Percentiles rank a stretch among this genome's conserved stretches.
These are phyloP conservation scores for Micromys minutus DNA, from an alignment of 2,113 vertebrate species.

Conservation along the genomic window DNA sequence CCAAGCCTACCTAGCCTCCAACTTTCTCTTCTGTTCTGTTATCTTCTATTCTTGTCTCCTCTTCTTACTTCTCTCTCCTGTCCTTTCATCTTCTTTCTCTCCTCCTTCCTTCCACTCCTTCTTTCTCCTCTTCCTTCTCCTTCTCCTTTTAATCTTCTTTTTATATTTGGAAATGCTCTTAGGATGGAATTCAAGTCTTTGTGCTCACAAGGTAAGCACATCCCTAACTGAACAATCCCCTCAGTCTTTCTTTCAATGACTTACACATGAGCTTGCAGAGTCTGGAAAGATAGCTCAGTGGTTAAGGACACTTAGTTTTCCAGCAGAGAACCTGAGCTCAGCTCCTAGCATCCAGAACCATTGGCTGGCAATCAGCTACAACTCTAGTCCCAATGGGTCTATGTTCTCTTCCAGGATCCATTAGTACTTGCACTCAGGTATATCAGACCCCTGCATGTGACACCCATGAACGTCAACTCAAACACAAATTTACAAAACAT, in stretches of 20 bases:
- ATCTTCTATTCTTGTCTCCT: not conserved
- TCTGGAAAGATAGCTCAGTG: not conserved
- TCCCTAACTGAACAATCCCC: not conserved
- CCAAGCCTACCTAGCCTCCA: not conserved
- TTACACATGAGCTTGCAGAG: not conserved
- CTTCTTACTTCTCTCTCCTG: not conserved
- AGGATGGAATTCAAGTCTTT: not conserved
- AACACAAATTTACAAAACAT: not conserved
- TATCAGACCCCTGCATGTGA: no score
- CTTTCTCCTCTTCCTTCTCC: not conserved
- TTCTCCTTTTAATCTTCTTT: not conserved
- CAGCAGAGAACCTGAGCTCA: not conserved
- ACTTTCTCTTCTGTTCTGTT: not conserved
- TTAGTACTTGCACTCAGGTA: not conserved
- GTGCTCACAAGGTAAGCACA: not conserved
- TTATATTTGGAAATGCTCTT: not conserved
- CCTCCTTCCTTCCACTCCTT: fast-evolving
- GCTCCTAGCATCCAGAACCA: not conserved
- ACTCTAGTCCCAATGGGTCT: not conserved
- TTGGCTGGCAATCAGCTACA: not conserved
- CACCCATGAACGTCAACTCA: not conserved
- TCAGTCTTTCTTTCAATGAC: not conserved
- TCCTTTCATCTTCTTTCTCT: fast-evolving
- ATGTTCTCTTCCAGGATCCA: not conserved
- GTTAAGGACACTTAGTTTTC: not conserved